Evolutionary conservation across 2,113 vertebrate species (phyloP).

Genomic region (Zosterops borbonicus): DNA sequence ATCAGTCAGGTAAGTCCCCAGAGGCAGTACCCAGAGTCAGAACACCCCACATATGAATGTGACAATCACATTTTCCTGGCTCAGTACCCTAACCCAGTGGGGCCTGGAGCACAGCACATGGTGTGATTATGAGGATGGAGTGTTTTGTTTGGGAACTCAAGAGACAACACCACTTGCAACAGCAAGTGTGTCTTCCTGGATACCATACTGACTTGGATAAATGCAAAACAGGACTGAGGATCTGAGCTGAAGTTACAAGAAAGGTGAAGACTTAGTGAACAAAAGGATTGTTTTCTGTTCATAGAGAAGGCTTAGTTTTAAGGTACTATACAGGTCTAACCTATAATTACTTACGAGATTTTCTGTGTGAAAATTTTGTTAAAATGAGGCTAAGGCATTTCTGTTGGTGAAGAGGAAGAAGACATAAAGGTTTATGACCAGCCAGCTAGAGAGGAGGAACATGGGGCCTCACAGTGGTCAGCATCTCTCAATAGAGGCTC

Average conservation of each 20-base stretch:
- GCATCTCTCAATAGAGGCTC: not conserved
- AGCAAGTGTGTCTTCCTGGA: not conserved
- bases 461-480: not conserved
- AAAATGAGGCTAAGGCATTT: not conserved
- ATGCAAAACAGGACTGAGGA: not conserved
- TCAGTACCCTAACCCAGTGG: not conserved
- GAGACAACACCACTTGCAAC: not conserved
- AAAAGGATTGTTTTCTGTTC: not conserved
- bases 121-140: not conserved
- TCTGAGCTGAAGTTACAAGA: not conserved
- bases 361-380: not conserved
- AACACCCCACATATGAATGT: not conserved
- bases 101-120: not conserved
- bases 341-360: not conserved
- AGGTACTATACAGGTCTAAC: not conserved
- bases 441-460: not conserved
- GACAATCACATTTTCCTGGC: not conserved
- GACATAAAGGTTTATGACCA: accelerated
- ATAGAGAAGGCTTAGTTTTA: not conserved
- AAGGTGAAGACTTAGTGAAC: not conserved
- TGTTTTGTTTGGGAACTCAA: not conserved
- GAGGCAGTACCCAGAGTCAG: not conserved
- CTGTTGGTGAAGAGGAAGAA: not conserved
- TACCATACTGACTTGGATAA: not conserved
- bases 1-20: not conserved